phyloP scores from a whole-genome alignment of 2,888 invertebrate species.

The Aproaerema taeniolella region DNA sequence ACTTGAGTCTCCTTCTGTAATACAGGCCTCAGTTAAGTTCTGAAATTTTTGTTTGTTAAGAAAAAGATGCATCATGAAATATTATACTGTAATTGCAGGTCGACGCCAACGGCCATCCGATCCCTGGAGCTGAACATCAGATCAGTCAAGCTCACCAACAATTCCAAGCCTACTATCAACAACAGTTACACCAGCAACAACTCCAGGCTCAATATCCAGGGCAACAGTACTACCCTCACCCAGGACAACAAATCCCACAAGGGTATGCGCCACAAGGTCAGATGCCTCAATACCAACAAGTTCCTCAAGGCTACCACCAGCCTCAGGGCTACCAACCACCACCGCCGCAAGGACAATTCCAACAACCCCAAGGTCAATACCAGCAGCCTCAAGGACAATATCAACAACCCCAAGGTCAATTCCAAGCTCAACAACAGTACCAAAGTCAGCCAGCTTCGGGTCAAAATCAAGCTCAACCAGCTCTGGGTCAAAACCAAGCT shows the following conservation, averaged over 20 bases:
- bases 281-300: slow-evolving; percentile 20
- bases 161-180: slow-evolving; percentile 41
- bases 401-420: slow-evolving; percentile 14
- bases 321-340: slow-evolving; percentile 24
- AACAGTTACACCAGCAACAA: slow-evolving; percentile 33
- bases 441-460: slow-evolving; percentile 13
- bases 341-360: slow-evolving; percentile 20
- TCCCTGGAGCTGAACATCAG: slow-evolving; percentile 61
- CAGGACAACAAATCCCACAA: slow-evolving; percentile 20
- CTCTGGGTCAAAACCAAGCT: slow-evolving; percentile 18
- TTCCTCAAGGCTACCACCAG: slow-evolving; percentile 19
- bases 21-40: too few relatives aligned
- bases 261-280: slow-evolving; percentile 27
- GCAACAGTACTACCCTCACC: slow-evolving; percentile 23
- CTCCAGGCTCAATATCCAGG: slow-evolving; percentile 6
- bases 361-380: slow-evolving; percentile 24
- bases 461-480: slow-evolving; percentile 7
- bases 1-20: too few relatives aligned
- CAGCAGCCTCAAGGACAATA: slow-evolving; percentile 23
- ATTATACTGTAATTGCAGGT: too few relatives aligned
- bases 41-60: too few relatives aligned
- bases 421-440: slow-evolving; percentile 18
- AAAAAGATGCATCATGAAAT: too few relatives aligned
- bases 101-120: slow-evolving; percentile 55
- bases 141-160: slow-evolving; percentile 53